These are phyloP conservation scores for Ardeotis arabs DNA, from an alignment of 2,113 vertebrate species.

Conservation along the genomic window DNA sequence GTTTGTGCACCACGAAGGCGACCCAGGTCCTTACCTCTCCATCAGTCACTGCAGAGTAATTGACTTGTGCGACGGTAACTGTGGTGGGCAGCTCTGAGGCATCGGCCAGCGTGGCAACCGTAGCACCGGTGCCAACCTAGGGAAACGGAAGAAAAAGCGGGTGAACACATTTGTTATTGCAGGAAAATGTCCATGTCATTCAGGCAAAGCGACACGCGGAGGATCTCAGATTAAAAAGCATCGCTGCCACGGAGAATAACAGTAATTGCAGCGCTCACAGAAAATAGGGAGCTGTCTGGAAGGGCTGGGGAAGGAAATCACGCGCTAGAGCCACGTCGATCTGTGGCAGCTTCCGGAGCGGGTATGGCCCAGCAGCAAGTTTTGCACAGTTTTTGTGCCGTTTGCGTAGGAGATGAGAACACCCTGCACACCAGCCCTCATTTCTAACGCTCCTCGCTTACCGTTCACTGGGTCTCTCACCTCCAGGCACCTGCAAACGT, in stretches of 20 bases:
- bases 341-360: neutral
- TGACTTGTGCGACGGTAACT: conserved; percentile 95
- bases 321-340: fast-evolving
- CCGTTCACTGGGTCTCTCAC: neutral
- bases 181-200: fast-evolving
- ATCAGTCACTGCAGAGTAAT: conserved; percentile 92
- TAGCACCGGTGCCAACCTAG: conserved; percentile 94
- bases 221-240: fast-evolving
- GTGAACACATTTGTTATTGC: fast-evolving
- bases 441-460: neutral
- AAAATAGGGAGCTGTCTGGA: fast-evolving
- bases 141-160: neutral
- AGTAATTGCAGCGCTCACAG: neutral
- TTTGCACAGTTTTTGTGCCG: neutral
- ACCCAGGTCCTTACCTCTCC: conserved; percentile 85
- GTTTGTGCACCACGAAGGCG: fast-evolving
- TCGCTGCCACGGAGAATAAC: neutral
- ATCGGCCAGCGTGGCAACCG: conserved; percentile 94
- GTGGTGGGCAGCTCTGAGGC: conserved; percentile 94
- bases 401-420: neutral
- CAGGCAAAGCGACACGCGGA: neutral
- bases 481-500: neutral
- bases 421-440: neutral
- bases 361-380: neutral
- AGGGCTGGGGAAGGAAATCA: neutral